Percentiles rank a stretch among this genome's conserved stretches.
These are phyloP conservation scores for Acleris sparsana DNA, from an alignment of 2,888 invertebrate species.

Conservation along the genomic window DNA sequence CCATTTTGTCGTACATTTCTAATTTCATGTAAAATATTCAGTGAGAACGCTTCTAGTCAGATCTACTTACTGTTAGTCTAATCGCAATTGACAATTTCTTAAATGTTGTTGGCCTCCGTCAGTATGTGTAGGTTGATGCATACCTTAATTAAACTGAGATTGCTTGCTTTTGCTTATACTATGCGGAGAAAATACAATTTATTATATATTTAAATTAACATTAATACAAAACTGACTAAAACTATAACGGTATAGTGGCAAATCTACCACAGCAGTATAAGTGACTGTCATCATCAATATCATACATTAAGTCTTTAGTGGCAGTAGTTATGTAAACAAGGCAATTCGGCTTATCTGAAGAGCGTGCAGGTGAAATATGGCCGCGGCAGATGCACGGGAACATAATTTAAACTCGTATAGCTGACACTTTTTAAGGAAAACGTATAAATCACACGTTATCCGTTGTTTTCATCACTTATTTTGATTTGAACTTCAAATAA, in stretches of 20 bases:
- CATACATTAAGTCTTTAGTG: constrained; percentile 32
- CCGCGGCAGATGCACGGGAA: constrained; percentile 24
- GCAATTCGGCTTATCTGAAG: constrained; percentile 39
- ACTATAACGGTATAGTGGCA: too few species aligned
- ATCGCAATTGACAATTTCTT: constrained; percentile 24
- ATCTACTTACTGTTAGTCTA: constrained; percentile 27
- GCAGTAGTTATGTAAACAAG: constrained; percentile 27
- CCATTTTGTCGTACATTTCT: constrained; percentile 55
- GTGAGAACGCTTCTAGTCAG: constrained; percentile 7
- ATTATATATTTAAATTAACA: too few species aligned
- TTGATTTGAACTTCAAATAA: neutral
- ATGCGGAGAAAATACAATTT: too few species aligned
- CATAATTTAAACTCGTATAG: constrained; percentile 22
- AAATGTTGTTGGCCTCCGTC: constrained; percentile 4
- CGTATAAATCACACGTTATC: constrained; percentile 7
- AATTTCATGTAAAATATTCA: constrained; percentile 48
- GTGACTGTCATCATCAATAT: constrained; percentile 25
- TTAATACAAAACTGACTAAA: too few species aligned
- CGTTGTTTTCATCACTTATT: neutral
- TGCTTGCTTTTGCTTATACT: too few species aligned
- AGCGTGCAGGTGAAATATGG: constrained; percentile 37
- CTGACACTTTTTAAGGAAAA: constrained; percentile 9
- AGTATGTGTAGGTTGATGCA: neutral
- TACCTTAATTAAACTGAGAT: neutral
- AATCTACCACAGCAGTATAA: neutral